Percentiles rank a stretch among this genome's conserved stretches.
phyloP scores from a whole-genome alignment of 1,140 invertebrate genomes.

The Meloidogyne hapla region DNA sequence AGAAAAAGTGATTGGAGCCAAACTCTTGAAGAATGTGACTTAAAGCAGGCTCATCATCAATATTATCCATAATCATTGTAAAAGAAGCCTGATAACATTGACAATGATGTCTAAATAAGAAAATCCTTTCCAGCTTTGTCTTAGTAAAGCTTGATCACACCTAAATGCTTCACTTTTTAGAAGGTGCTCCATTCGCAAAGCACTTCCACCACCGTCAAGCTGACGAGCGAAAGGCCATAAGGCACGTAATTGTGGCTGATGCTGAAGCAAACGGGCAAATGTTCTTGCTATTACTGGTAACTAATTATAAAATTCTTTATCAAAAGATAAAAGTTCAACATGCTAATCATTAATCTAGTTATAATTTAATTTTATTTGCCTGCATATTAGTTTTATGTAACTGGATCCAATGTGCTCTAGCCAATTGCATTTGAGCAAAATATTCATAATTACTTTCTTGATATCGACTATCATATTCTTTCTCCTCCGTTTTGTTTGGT shows the following conservation, averaged over 20 bases:
- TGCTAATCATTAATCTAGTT: too few species aligned
- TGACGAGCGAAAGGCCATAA: conserved; percentile 58
- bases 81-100: conserved; percentile 55
- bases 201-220: conserved; percentile 36
- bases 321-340: neutral
- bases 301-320: conserved; percentile 30
- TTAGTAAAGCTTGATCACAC: neutral
- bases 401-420: conserved; percentile 62
- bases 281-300: conserved; percentile 46
- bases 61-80: conserved; percentile 62
- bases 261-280: conserved; percentile 50
- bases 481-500: neutral
- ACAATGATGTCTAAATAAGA: conserved; percentile 52
- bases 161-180: conserved; percentile 5
- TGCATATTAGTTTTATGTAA: conserved; percentile 59
- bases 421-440: conserved; percentile 33
- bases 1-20: conserved; percentile 63
- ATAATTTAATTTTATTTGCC: conserved; percentile 21
- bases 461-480: neutral
- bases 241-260: conserved; percentile 56
- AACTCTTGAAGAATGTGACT: conserved; percentile 53
- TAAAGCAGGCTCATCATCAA: conserved; percentile 54
- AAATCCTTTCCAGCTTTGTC: neutral
- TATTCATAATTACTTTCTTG: neutral
- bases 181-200: conserved; percentile 19